These are phyloP conservation scores for Trachelus tabidus DNA, from an alignment of 2,888 invertebrate species.

Conservation along the genomic window DNA sequence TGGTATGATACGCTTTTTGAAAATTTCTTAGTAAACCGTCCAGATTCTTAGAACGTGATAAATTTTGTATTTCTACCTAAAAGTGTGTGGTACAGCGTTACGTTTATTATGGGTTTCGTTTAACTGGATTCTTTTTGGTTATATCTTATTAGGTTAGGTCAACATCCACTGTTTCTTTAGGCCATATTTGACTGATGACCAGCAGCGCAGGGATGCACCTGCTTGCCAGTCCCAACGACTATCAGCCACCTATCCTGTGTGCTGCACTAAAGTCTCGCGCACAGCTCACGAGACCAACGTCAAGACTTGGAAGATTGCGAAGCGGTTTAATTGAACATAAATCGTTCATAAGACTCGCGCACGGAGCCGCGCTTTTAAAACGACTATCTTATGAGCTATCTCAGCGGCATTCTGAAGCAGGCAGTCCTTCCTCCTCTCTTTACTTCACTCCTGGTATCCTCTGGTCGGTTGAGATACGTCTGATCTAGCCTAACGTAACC, in stretches of 20 bases:
- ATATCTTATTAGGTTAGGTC: no score
- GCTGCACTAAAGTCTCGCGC: conserved; percentile 12
- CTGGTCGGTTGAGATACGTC: conserved; percentile 22
- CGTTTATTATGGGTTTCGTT: no score
- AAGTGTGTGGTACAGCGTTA: no score
- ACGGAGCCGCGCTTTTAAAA: conserved; percentile 35
- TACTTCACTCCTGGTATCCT: not conserved
- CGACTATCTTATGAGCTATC: conserved; percentile 53
- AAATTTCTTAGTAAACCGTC: no score
- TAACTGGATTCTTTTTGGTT: no score
- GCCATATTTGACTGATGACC: no score
- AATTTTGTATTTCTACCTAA: no score
- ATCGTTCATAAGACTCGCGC: conserved; percentile 48
- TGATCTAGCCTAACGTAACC: conserved; percentile 1
- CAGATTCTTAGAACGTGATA: no score
- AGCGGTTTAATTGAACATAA: conserved; percentile 55
- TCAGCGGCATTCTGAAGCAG: conserved; percentile 15
- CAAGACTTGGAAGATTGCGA: conserved; percentile 43
- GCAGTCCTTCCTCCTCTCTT: not conserved
- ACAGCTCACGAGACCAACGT: conserved; percentile 14
- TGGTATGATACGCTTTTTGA: no score
- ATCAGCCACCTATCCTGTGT: not conserved
- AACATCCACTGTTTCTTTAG: no score
- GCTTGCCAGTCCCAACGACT: not conserved
- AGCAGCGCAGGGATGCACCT: not conserved